These are phyloP conservation scores for Drosophila setifemur DNA, from an alignment of 1,140 invertebrate genomes.

Conservation along the genomic window DNA sequence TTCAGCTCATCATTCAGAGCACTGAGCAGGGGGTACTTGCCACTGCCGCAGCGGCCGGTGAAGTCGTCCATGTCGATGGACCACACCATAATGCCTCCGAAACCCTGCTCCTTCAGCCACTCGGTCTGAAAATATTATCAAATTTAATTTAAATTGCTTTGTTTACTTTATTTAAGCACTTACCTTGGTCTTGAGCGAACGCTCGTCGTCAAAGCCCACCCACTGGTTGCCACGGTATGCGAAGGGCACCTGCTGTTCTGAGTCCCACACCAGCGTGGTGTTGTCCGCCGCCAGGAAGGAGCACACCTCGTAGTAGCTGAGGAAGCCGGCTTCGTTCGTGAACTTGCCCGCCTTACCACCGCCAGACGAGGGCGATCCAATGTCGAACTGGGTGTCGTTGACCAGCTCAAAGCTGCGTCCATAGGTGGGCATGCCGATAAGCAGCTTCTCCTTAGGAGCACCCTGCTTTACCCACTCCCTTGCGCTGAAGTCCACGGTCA, in stretches of 20 bases:
- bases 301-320: conserved; percentile 98
- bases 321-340: conserved; percentile 94
- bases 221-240: conserved; percentile 95
- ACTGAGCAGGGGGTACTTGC: conserved; percentile 94
- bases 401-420: conserved; percentile 97
- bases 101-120: conserved; percentile 96
- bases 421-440: conserved; percentile 97
- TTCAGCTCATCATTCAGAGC: conserved; percentile 93
- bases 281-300: conserved; percentile 95
- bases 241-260: conserved; percentile 97
- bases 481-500: conserved; percentile 95
- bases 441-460: conserved; percentile 96
- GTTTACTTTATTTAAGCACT: background rate
- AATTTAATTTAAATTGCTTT: background rate
- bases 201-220: conserved; percentile 97
- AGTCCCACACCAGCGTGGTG: conserved; percentile 97
- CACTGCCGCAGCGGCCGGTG: conserved; percentile 92
- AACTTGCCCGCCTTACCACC: conserved; percentile 92
- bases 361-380: conserved; percentile 94
- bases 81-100: conserved; percentile 99
- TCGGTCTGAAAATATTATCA: conserved; percentile 87
- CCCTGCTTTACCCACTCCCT: conserved; percentile 97
- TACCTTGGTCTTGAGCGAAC: conserved; percentile 96
- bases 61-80: conserved; percentile 98
- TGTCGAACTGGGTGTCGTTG: conserved; percentile 93